Base-by-base conservation (phyloP, 2,888 invertebrate genomes). In the Linhomoeus sp. region DNA sequence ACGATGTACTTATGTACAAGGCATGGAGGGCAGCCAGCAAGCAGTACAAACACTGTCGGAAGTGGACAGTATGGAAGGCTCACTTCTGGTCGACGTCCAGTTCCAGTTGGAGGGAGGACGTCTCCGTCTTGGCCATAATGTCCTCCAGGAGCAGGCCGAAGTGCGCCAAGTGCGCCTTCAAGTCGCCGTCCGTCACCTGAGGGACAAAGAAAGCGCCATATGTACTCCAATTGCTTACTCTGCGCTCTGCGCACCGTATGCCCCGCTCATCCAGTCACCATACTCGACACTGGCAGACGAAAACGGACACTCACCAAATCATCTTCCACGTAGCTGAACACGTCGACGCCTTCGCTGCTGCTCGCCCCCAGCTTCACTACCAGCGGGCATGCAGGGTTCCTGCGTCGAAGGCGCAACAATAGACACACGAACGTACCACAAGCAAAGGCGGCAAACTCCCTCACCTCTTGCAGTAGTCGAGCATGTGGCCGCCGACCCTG, bases 331-430 rank as follows among this genome's bases (percentile, higher is more conserved):
- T 97, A 99, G 9, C 90, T 90, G 70, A 78, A 97, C 2, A 99
- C 90, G 48, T 60, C 59, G 61, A 68, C 70, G 45, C 66, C 71
- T 43, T 88, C 87, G n/a, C 81, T 78, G 0, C 86, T 82, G 53
- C 97, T 94, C 1, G 97, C 97, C 38, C 94, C 94, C 46, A 99
- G 71, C 66, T 99, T 97, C 22, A 97, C 97, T 12, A 90, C 88
- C 52, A 97, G 71, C 0, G 97, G 92, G 71, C 82, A 81, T 2
- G 26, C 14, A 5, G 56, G 47, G 49, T 55, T 40, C 12, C 45
- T 45, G 38, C n/a, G n/a, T n/a, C n/a, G n/a, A n/a, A n/a, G n/a
- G n/a, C n/a, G n/a, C n/a, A n/a, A n/a, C n/a, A n/a, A n/a, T n/a
- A n/a, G n/a, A n/a, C n/a, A n/a, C n/a, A n/a, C n/a, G n/a, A n/a